These are phyloP conservation scores for Perdita meconis DNA, from an alignment of 2,888 invertebrate genomes.

Conservation along the genomic window DNA sequence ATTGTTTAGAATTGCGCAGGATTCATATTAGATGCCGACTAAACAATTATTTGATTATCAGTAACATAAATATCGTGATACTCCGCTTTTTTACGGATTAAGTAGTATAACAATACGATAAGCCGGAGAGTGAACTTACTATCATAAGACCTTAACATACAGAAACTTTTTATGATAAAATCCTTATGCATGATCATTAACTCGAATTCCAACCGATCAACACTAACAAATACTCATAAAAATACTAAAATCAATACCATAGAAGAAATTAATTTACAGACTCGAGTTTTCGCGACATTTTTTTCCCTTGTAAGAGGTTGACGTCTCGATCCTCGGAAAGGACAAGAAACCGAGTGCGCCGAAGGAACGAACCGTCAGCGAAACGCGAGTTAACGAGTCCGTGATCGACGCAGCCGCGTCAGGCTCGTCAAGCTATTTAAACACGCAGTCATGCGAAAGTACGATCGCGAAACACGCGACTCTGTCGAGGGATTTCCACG, in stretches of 20 bases:
- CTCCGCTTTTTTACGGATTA: neutral
- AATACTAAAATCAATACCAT: neutral
- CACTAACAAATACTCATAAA: neutral
- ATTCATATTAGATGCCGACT: neutral
- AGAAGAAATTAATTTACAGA: neutral
- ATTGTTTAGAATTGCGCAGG: neutral
- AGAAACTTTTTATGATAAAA: neutral
- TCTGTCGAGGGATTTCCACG: conserved; percentile 61
- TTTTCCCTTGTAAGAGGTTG: neutral
- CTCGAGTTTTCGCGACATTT: neutral
- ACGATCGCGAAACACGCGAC: conserved; percentile 72
- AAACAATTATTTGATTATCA: neutral
- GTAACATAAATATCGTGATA: neutral
- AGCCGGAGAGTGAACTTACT: neutral
- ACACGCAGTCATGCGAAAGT: conserved; percentile 77
- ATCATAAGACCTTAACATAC: neutral
- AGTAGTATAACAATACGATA: neutral
- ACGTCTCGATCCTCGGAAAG: neutral
- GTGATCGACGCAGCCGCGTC: conserved; percentile 68
- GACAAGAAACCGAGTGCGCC: neutral
- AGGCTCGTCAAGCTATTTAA: conserved; percentile 69
- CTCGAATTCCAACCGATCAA: no score
- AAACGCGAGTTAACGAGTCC: conserved; percentile 69
- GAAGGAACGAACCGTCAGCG: conserved; percentile 21
- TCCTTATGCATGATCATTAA: no score